Percentiles rank a stretch among this genome's conserved stretches.
These are phyloP conservation scores for Episyrphus balteatus DNA, from an alignment of 1,140 invertebrate genomes.

Conservation along the genomic window DNA sequence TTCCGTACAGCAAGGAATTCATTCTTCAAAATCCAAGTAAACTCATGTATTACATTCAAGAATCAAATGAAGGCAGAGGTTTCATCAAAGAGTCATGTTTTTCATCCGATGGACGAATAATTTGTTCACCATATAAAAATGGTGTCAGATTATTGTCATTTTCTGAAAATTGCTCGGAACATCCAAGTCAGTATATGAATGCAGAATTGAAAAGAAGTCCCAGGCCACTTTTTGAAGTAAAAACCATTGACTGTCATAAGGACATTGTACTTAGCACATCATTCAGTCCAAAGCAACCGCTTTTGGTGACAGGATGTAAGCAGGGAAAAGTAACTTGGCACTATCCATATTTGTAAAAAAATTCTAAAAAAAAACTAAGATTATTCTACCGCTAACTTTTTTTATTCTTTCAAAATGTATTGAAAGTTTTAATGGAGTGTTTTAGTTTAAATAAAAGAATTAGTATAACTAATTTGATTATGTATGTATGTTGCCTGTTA, in stretches of 20 bases:
- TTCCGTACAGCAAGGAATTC: background rate
- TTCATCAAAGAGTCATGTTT: conserved; percentile 84
- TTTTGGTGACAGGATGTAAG: conserved; percentile 80
- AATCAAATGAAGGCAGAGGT: conserved; percentile 77
- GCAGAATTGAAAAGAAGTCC: conserved; percentile 27
- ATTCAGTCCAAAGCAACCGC: conserved; percentile 74
- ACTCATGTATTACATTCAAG: conserved; percentile 73
- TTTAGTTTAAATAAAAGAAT: too few species aligned
- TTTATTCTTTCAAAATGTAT: too few species aligned
- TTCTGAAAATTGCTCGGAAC: conserved; percentile 62
- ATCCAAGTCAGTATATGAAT: conserved; percentile 49
- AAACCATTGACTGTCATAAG: conserved; percentile 58
- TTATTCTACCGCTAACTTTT: too few species aligned
- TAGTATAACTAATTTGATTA: too few species aligned
- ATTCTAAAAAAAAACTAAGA: too few species aligned
- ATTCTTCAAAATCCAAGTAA: conserved; percentile 65
- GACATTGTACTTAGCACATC: conserved; percentile 84
- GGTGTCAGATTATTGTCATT: conserved; percentile 75
- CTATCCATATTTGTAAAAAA: conserved; percentile 50
- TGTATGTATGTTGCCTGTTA: too few species aligned
- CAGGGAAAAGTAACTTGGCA: conserved; percentile 82
- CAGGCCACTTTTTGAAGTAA: conserved; percentile 47
- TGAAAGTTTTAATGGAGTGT: too few species aligned
- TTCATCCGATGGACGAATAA: conserved; percentile 74
- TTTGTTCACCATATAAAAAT: conserved; percentile 79